phyloP scores from a whole-genome alignment of 1,140 invertebrate genomes.

The Aleiodes sp. region DNA sequence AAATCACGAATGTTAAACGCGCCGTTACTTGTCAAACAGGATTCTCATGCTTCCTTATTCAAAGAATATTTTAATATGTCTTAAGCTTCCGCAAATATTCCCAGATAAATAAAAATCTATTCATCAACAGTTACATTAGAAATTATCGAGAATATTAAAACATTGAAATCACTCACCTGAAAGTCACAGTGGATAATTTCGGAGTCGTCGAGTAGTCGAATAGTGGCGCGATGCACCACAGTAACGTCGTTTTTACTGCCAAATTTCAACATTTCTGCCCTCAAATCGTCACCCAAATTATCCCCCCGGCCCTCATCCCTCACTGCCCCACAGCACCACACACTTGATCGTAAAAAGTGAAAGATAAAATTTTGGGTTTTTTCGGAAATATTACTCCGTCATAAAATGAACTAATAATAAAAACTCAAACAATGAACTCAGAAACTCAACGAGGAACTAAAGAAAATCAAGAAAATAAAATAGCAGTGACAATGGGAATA shows the following conservation, averaged over 20 bases:
- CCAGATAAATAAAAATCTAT: neutral
- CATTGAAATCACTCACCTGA: conserved; percentile 73
- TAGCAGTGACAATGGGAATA: neutral
- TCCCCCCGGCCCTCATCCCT: conserved; percentile 43
- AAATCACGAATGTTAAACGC: too few relatives aligned
- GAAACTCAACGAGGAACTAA: too few relatives aligned
- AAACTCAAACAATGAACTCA: too few relatives aligned
- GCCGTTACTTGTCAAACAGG: too few relatives aligned
- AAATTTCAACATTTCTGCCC: conserved; percentile 75
- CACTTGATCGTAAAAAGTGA: conserved; percentile 25
- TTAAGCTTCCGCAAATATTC: too few relatives aligned
- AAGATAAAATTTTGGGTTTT: neutral
- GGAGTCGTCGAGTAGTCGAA: conserved; percentile 92
- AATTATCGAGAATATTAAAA: too few relatives aligned
- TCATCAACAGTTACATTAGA: too few relatives aligned
- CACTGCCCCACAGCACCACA: conserved; percentile 41
- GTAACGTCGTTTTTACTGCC: conserved; percentile 84
- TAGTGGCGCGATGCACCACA: conserved; percentile 91
- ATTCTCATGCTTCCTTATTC: too few relatives aligned
- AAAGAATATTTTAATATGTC: too few relatives aligned
- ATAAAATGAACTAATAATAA: too few relatives aligned
- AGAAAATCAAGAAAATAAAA: too few relatives aligned
- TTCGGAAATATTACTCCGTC: too few relatives aligned
- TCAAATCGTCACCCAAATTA: conserved; percentile 41
- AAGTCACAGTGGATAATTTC: conserved; percentile 96